Base-by-base conservation (phyloP, 2,888 invertebrate species). In the Andrena minutula region DNA sequence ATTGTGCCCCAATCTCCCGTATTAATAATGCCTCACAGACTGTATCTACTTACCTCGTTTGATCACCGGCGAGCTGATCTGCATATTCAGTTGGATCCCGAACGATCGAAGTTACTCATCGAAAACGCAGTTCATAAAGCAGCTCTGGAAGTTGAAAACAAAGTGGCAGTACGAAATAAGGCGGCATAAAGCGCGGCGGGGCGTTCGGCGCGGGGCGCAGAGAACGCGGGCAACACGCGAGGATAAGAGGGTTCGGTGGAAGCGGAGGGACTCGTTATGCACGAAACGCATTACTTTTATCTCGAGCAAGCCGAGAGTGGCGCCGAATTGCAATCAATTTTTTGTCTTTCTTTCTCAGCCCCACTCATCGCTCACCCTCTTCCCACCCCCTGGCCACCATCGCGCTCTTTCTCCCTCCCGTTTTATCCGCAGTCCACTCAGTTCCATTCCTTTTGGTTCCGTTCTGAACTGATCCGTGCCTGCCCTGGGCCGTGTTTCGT, bases 251-350 rank as follows among this genome's bases (percentile, higher is more conserved):
- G 84, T 75, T 70, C 77, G 60, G 23, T 56, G 75, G 86, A 68
- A 82, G 86, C 78, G 80, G 86, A 86, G 86, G 84, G 88, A 89
- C 92, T 90, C 90, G 90, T 91, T 91, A 91, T 92, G 90, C 89
- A 89, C 90, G 90, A 90, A 91, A 90, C 90, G 90, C 90, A 92
- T 91, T 91, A 91, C 89, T 92, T 92, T 92, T 91, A 91, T 91
- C 90, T 89, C 88, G 89, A 86, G 87, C 89, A 87, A 89, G 88
- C 86, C 83, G 86, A 88, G 89, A 91, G 89, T 90, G 91, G 91
- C 90, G 92, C 91, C 89, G 92, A 90, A 92, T 91, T 89, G 91
- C 92, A 92, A 92, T 92, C 90, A 91, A 92, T 92, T 92, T 92
- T 91, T 92, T 91, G 84, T 88, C 87, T 87, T 86, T 82, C 86